Evolutionary conservation across 1,140 invertebrate genomes (phyloP).

Genomic region (Neodiprion fabricii): DNA sequence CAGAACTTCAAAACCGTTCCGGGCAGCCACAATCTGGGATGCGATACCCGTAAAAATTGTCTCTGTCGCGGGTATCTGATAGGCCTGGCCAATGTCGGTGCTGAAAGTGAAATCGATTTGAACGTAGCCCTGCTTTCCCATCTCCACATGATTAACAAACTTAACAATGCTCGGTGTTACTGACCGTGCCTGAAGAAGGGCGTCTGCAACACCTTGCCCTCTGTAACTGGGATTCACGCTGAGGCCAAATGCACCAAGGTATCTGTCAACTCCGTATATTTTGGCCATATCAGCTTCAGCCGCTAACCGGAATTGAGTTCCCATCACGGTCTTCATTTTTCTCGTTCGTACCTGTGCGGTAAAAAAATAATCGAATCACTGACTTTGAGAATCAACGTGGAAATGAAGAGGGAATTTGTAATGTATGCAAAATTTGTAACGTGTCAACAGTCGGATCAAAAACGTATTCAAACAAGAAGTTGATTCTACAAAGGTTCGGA

Average conservation of each 20-base stretch:
- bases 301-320: neutral
- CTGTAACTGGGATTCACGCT: constrained; percentile 23
- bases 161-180: too few species aligned
- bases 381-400: too few species aligned
- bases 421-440: too few species aligned
- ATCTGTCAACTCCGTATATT: constrained; percentile 25
- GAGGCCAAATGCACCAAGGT: constrained; percentile 25
- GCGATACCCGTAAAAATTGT: constrained; percentile 35
- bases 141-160: too few species aligned
- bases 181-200: constrained; percentile 21
- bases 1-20: constrained; percentile 30
- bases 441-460: too few species aligned
- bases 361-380: neutral
- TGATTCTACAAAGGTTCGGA: too few species aligned
- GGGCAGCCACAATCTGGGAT: constrained; percentile 33
- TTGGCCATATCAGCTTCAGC: constrained; percentile 22
- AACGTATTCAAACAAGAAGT: too few species aligned
- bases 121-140: too few species aligned
- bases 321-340: neutral
- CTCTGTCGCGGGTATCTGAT: constrained; percentile 29
- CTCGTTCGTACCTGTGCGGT: neutral
- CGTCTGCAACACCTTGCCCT: constrained; percentile 27
- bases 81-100: constrained; percentile 32
- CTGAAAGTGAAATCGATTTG: constrained; percentile 19
- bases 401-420: too few species aligned